Evolutionary conservation across 2,888 invertebrate species (phyloP).

Genomic region (Alloscopus bannaensis): DNA sequence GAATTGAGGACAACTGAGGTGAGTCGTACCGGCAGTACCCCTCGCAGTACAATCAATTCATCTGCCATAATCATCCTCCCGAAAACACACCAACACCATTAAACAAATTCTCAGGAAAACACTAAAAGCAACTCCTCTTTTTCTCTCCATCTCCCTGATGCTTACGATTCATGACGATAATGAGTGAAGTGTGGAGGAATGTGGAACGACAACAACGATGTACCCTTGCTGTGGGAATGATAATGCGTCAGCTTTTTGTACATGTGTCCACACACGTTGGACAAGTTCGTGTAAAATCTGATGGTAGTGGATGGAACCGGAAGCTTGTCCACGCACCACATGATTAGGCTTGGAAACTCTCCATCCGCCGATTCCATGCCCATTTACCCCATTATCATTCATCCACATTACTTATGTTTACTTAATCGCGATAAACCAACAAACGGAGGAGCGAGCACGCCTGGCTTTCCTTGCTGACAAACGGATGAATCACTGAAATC

Average conservation of each 20-base stretch:
- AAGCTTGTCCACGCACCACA: slow-evolving; percentile 40
- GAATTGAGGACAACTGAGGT: slow-evolving; percentile 39
- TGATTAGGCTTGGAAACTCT: slow-evolving; percentile 4
- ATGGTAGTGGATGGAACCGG: too few relatives aligned
- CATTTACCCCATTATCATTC: too few relatives aligned
- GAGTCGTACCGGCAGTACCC: slow-evolving; percentile 13
- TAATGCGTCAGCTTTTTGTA: not conserved
- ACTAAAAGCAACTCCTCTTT: not conserved
- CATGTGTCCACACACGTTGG: too few relatives aligned
- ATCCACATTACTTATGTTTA: slow-evolving; percentile 14
- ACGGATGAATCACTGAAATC: too few relatives aligned
- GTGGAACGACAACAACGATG: not conserved
- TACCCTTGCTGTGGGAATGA: not conserved
- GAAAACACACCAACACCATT: not conserved
- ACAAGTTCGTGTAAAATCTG: too few relatives aligned
- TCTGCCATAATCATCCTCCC: not conserved
- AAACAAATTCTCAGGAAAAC: not conserved
- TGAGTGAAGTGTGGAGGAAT: slow-evolving; percentile 25
- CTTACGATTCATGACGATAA: slow-evolving; percentile 12
- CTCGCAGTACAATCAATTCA: slow-evolving; percentile 15
- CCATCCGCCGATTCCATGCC: too few relatives aligned
- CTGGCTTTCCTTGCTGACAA: too few relatives aligned
- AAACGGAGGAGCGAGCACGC: too few relatives aligned
- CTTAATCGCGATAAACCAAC: too few relatives aligned
- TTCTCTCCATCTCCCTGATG: not conserved